Evolutionary conservation across 1,140 invertebrate genomes (phyloP).

Genomic region (Caenorhabditis inopinata): DNA sequence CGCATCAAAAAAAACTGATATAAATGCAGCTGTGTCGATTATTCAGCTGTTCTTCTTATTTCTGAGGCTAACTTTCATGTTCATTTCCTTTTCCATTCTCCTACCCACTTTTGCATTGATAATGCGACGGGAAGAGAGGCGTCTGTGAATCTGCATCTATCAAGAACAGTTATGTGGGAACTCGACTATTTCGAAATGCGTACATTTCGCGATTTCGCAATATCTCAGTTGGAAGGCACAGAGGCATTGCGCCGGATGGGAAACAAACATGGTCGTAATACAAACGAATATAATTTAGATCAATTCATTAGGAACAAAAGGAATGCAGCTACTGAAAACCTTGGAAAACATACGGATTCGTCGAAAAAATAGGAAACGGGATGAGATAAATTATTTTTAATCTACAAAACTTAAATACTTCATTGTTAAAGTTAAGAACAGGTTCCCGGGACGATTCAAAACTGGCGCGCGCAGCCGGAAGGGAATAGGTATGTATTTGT

Average conservation of each 20-base stretch:
- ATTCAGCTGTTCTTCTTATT: background rate
- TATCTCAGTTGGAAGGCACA: background rate
- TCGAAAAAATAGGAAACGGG: no score
- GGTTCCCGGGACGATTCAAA: background rate
- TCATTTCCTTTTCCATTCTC: background rate
- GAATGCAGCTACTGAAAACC: no score
- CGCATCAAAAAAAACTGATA: no score
- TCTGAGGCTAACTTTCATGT: background rate
- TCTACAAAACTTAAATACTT: no score
- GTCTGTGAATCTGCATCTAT: background rate
- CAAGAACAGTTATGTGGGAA: background rate
- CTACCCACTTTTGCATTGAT: background rate
- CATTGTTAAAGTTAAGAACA: background rate
- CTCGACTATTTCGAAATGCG: background rate
- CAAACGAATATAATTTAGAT: conserved; percentile 2
- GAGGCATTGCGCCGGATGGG: background rate
- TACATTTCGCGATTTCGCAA: background rate
- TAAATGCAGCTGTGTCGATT: background rate
- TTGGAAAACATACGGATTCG: no score
- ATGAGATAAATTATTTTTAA: no score
- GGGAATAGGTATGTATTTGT: background rate
- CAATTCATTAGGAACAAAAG: no score
- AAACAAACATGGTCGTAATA: background rate
- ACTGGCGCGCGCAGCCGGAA: background rate
- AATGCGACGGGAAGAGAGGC: background rate